phyloP scores from a whole-genome alignment of 1,140 invertebrate species.

The Panagrolaimus sp. region DNA sequence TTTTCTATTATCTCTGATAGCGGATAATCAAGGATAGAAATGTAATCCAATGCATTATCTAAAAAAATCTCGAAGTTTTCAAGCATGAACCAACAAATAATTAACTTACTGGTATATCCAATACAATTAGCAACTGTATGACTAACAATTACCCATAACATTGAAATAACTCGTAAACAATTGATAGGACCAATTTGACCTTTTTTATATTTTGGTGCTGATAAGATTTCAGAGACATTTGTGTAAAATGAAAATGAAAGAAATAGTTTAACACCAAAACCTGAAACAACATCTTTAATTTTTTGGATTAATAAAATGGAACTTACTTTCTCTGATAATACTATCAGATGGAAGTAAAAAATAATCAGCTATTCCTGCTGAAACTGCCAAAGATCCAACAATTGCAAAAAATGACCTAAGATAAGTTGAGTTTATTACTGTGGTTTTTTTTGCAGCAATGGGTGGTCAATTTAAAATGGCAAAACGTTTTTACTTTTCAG shows the following conservation, averaged over 20 bases:
- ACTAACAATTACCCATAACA: conserved; percentile 34
- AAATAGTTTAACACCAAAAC: conserved; percentile 13
- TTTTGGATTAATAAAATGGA: too few relatives aligned
- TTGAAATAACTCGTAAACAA: conserved; percentile 42
- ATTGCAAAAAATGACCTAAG: too few relatives aligned
- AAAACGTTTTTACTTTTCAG: too few relatives aligned
- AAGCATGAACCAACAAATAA: neutral
- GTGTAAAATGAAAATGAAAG: conserved; percentile 30
- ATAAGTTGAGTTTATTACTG: too few relatives aligned
- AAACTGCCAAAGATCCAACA: too few relatives aligned
- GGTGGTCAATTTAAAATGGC: too few relatives aligned
- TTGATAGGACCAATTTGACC: conserved; percentile 36
- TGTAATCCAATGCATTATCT: conserved; percentile 26
- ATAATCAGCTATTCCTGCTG: too few relatives aligned
- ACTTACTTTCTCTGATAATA: too few relatives aligned
- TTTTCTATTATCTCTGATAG: conserved; percentile 22
- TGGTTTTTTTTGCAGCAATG: too few relatives aligned
- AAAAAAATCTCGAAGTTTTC: neutral
- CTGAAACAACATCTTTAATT: conserved; percentile 13
- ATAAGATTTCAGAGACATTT: conserved; percentile 24
- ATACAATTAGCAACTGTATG: conserved; percentile 11
- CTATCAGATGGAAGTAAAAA: too few relatives aligned
- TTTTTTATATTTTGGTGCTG: conserved; percentile 19
- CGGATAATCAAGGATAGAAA: conserved; percentile 19
- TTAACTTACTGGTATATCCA: neutral